These are phyloP conservation scores for Drosophila punjabiensis DNA, from an alignment of 1,140 invertebrate genomes.

Conservation along the genomic window DNA sequence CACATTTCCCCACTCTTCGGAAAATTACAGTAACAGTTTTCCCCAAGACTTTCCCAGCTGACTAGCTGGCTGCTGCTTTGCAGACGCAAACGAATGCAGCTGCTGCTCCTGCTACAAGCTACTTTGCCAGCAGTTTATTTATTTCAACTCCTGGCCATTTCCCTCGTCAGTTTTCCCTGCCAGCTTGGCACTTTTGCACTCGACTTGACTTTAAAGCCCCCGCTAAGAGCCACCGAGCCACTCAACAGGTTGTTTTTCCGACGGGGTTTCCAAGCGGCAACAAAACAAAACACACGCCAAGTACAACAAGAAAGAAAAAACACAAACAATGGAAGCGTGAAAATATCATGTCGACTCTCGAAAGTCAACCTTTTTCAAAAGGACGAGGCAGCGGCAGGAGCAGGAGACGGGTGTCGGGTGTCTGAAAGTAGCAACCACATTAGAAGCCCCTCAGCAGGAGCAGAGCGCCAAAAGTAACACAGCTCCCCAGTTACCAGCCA, in stretches of 20 bases:
- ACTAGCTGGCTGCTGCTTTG: slow-evolving; percentile 6
- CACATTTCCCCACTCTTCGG: slow-evolving; percentile 19
- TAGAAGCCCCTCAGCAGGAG: slow-evolving; percentile 57
- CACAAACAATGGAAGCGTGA: slow-evolving; percentile 78
- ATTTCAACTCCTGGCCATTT: slow-evolving; percentile 15
- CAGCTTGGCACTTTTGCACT: slow-evolving; percentile 58
- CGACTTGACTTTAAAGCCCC: slow-evolving; percentile 72
- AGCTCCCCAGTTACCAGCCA: slow-evolving; percentile 21
- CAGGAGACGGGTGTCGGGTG: neutral
- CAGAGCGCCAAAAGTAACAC: slow-evolving; percentile 53
- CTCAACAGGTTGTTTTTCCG: slow-evolving; percentile 66
- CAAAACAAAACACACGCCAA: slow-evolving; percentile 24
- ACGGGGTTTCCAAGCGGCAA: slow-evolving; percentile 19
- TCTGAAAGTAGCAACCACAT: slow-evolving; percentile 56
- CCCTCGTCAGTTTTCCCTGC: slow-evolving; percentile 21
- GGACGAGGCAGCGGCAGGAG: neutral
- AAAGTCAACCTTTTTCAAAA: slow-evolving; percentile 69
- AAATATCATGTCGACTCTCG: slow-evolving; percentile 80
- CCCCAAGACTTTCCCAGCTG: slow-evolving; percentile 20
- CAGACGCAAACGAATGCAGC: slow-evolving; percentile 41
- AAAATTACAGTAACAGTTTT: slow-evolving; percentile 5
- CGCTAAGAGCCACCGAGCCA: slow-evolving; percentile 23
- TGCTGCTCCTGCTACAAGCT: slow-evolving; percentile 33
- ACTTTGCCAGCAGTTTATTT: slow-evolving; percentile 16
- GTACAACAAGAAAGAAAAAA: slow-evolving; percentile 5